phyloP scores from a whole-genome alignment of 1,140 invertebrate species.

The Chionoecetes opilio region DNA sequence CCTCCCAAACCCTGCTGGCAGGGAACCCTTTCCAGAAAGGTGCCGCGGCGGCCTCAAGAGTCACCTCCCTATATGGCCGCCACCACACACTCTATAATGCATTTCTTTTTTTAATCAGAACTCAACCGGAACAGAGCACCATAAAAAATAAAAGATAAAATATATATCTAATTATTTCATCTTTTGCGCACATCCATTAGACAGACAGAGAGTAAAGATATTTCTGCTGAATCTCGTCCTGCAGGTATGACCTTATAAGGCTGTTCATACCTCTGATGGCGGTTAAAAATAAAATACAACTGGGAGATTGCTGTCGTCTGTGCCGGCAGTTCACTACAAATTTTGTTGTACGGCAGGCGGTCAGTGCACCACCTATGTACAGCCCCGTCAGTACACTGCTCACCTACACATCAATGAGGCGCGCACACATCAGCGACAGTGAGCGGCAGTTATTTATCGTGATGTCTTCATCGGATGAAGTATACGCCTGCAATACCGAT shows the following conservation, averaged over 20 bases:
- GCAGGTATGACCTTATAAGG: background rate
- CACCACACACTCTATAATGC: background rate
- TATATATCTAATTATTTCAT: too few relatives aligned
- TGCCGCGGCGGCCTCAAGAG: background rate
- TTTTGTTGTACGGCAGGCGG: background rate
- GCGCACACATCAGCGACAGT: background rate
- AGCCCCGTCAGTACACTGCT: background rate
- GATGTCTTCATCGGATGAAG: background rate
- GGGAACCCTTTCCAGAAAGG: background rate
- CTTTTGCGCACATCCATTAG: conserved; percentile 4
- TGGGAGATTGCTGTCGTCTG: background rate
- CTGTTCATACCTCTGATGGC: background rate
- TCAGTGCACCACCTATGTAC: background rate
- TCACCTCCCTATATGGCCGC: background rate
- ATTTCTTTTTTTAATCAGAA: background rate
- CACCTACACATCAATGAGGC: background rate
- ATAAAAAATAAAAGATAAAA: too few relatives aligned
- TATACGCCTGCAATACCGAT: background rate
- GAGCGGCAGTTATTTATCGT: background rate
- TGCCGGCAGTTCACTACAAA: background rate
- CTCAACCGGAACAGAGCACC: background rate
- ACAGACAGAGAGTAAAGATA: background rate
- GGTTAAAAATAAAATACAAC: too few relatives aligned
- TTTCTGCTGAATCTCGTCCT: background rate
- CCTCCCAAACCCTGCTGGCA: background rate